phyloP scores from a whole-genome alignment of 2,888 invertebrate species.

The Cheilosia impressa region DNA sequence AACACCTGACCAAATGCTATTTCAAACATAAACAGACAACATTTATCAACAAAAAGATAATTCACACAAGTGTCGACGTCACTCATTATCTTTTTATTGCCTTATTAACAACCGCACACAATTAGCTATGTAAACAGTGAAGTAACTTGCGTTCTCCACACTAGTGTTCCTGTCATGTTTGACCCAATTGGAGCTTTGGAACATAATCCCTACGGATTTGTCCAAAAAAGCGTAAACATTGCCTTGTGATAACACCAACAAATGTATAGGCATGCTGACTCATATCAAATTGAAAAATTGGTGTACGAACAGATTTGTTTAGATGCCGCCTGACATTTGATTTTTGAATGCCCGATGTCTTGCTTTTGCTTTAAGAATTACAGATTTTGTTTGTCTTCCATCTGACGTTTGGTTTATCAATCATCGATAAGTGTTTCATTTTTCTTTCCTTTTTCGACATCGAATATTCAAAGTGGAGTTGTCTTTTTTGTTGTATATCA shows the following conservation, averaged over 20 bases:
- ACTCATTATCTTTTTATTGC: slow-evolving; percentile 33
- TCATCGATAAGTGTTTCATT: not conserved
- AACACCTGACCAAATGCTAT: slow-evolving; percentile 50
- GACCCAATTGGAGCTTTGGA: slow-evolving; percentile 49
- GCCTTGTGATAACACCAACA: not conserved
- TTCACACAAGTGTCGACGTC: slow-evolving; percentile 42
- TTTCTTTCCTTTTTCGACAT: not conserved
- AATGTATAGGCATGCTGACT: not conserved
- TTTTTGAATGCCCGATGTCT: slow-evolving; percentile 16
- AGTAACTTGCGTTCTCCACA: slow-evolving; percentile 37
- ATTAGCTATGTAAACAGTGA: slow-evolving; percentile 10
- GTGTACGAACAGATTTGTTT: slow-evolving; percentile 35
- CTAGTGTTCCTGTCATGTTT: slow-evolving; percentile 46
- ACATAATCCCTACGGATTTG: slow-evolving; percentile 38
- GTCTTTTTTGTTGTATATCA: slow-evolving; percentile 29
- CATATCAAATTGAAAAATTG: slow-evolving; percentile 13
- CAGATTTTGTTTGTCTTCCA: slow-evolving; percentile 43
- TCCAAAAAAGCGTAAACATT: not conserved
- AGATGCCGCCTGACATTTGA: slow-evolving; percentile 28
- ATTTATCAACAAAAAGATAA: slow-evolving; percentile 23
- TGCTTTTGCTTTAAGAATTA: not conserved
- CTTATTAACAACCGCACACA: slow-evolving; percentile 28
- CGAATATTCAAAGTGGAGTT: not conserved
- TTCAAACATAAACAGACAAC: slow-evolving; percentile 30
- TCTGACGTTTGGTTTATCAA: slow-evolving; percentile 2